phyloP scores from a whole-genome alignment of 1,140 invertebrate genomes.

The Trachymyrmex septentrionalis region DNA sequence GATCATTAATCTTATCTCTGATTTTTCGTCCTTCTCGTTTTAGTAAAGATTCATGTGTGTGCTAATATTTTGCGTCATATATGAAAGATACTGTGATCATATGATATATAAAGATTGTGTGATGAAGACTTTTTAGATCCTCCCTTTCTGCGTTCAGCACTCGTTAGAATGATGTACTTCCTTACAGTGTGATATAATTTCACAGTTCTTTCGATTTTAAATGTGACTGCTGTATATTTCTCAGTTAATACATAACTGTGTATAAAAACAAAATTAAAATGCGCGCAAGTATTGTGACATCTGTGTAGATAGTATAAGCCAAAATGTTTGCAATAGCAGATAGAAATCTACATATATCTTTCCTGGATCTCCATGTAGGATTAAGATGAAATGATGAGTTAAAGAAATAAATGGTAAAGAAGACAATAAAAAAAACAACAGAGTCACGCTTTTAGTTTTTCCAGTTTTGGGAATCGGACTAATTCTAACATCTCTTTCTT shows the following conservation, averaged over 20 bases:
- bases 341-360: constrained; percentile 70
- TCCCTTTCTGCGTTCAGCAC: constrained; percentile 14
- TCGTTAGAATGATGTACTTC: constrained; percentile 15
- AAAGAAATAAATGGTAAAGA: constrained; percentile 19
- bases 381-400: constrained; percentile 43
- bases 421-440: constrained; percentile 43
- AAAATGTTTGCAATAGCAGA: constrained; percentile 60
- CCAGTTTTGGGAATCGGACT: constrained; percentile 27
- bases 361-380: not conserved
- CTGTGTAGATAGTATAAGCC: not conserved
- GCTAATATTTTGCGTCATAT: constrained; percentile 20
- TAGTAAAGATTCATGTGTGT: constrained; percentile 9
- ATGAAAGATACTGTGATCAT: constrained; percentile 40
- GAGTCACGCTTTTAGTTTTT: constrained; percentile 69
- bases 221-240: not conserved
- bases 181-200: constrained; percentile 34
- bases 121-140: constrained; percentile 54
- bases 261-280: constrained; percentile 11
- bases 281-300: not conserved
- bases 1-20: not conserved
- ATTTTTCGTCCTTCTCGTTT: constrained; percentile 37
- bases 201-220: not conserved
- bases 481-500: constrained; percentile 24
- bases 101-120: constrained; percentile 45
- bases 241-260: not conserved